Evolutionary conservation across 2,797 vertebrate genomes (phyloP).

Genomic region (Macropodus opercularis): DNA sequence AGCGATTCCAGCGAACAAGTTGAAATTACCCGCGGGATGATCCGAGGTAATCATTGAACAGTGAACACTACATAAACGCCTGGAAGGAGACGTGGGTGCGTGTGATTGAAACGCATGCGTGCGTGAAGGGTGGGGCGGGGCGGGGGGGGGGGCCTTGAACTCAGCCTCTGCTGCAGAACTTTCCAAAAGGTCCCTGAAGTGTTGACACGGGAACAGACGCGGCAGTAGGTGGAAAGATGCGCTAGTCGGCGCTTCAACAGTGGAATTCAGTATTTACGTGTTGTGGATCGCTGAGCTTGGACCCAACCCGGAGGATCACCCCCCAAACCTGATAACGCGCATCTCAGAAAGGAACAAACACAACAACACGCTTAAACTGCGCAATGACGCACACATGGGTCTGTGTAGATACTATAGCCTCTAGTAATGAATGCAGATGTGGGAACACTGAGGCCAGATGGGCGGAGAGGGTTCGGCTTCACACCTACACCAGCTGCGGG

Average conservation of each 20-base stretch:
- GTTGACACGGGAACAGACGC: conserved; percentile 1
- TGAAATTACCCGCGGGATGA: conserved; percentile 54
- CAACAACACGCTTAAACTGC: background rate
- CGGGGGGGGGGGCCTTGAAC: background rate
- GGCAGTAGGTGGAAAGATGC: conserved; percentile 57
- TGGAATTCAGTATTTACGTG: conserved; percentile 38
- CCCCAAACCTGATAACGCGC: background rate
- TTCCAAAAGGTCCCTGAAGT: conserved; percentile 6
- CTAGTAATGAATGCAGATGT: background rate
- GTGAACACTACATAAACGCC: conserved; percentile 21
- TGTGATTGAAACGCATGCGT: conserved; percentile 5
- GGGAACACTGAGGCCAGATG: conserved; percentile 4
- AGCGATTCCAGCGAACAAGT: conserved; percentile 43
- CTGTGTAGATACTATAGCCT: background rate
- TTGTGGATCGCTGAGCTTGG: background rate
- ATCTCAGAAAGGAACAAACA: background rate
- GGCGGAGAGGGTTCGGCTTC: conserved; percentile 2
- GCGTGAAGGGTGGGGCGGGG: background rate
- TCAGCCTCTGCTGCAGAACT: conserved; percentile 15
- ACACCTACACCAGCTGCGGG: conserved; percentile 1
- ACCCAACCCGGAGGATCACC: conserved; percentile 16
- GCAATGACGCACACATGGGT: conserved; percentile 1
- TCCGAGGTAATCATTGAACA: conserved; percentile 37
- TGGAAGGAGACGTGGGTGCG: conserved; percentile 1
- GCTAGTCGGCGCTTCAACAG: conserved; percentile 78